Evolutionary conservation across 2,113 vertebrate genomes (phyloP).

Genomic region (Lophotis ruficrista): DNA sequence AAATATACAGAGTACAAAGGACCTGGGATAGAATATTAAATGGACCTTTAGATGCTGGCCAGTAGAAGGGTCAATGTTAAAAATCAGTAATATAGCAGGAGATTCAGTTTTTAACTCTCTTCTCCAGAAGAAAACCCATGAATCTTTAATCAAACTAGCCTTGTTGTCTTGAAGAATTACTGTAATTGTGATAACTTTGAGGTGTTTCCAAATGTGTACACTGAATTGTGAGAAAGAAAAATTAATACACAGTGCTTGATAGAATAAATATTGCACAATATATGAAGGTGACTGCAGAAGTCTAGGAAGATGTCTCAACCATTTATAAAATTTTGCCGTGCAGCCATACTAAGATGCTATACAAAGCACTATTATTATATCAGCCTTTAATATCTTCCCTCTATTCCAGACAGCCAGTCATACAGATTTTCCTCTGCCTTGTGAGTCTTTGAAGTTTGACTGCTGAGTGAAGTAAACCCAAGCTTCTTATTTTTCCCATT

Average conservation of each 20-base stretch:
- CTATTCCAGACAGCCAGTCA: neutral
- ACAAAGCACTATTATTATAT: neutral
- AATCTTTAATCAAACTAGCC: neutral
- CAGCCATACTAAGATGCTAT: neutral
- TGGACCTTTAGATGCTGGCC: neutral
- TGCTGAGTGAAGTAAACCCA: constrained; percentile 36
- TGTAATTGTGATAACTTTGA: neutral
- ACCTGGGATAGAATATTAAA: neutral
- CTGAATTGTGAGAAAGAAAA: neutral
- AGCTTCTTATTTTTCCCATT: neutral
- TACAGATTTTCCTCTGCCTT: neutral
- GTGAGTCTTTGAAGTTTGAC: constrained; percentile 51
- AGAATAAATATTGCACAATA: neutral
- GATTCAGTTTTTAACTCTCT: neutral
- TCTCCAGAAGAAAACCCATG: neutral
- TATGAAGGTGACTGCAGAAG: neutral
- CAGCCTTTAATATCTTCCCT: neutral
- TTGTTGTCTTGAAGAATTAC: neutral
- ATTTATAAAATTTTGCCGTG: neutral
- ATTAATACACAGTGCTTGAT: neutral
- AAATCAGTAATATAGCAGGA: neutral
- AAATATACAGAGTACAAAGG: neutral
- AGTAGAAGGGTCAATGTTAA: neutral
- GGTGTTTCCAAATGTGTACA: neutral
- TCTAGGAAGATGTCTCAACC: neutral